phyloP scores from a whole-genome alignment of 2,888 invertebrate species.

The Hecatera dysodea region DNA sequence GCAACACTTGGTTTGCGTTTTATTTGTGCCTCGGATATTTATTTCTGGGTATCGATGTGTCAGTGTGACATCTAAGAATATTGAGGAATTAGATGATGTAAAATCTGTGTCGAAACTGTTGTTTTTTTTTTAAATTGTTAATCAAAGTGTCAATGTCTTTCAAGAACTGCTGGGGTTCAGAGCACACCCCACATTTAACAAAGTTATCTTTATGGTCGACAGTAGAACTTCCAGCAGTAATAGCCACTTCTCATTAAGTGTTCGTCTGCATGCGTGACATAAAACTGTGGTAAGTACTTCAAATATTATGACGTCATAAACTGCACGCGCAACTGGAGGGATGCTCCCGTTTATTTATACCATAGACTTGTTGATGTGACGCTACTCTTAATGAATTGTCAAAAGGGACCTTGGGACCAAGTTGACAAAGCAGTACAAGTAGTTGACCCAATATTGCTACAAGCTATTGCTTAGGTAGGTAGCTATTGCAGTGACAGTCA shows the following conservation, averaged over 20 bases:
- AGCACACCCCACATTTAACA: conserved; percentile 42
- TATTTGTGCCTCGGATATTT: no score
- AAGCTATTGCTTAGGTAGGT: not conserved
- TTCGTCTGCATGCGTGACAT: conserved; percentile 54
- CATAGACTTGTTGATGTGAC: conserved; percentile 2
- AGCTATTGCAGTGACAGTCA: no score
- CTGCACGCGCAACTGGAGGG: conserved; percentile 38
- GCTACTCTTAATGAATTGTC: not conserved
- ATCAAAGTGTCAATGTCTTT: not conserved
- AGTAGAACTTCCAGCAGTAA: conserved; percentile 36
- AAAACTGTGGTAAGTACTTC: conserved; percentile 36
- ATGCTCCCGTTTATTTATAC: conserved; percentile 34
- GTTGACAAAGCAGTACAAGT: not conserved
- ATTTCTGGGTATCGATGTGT: no score
- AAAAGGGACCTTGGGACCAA: not conserved
- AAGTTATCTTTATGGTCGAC: conserved; percentile 39
- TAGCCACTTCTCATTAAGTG: conserved; percentile 59
- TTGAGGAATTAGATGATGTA: not conserved
- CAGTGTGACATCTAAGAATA: no score
- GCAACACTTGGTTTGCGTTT: no score
- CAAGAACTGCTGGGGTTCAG: not conserved
- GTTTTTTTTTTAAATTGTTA: not conserved
- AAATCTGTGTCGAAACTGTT: not conserved
- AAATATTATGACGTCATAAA: conserved; percentile 62
- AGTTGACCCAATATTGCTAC: not conserved